These are phyloP conservation scores for Peromyscus aztecus DNA, from an alignment of 2,797 vertebrate species.

Conservation along the genomic window DNA sequence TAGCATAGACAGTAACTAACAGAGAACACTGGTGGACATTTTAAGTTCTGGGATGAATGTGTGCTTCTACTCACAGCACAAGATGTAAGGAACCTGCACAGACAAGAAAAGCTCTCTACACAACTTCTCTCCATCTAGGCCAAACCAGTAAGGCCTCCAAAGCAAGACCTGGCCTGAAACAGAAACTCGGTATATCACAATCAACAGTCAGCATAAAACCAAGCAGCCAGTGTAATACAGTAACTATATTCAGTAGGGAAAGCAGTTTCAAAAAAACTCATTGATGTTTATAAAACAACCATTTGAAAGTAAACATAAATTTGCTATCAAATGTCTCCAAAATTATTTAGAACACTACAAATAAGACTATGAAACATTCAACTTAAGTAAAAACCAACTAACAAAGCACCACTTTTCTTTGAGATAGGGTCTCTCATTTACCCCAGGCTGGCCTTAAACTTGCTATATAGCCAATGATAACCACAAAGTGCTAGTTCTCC, in stretches of 20 bases:
- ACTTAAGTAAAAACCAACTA: slow-evolving; percentile 47
- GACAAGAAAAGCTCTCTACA: neutral
- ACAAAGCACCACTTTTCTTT: slow-evolving; percentile 26
- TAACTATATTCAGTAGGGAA: slow-evolving; percentile 37
- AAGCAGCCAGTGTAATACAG: neutral
- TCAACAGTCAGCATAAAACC: neutral
- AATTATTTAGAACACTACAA: slow-evolving; percentile 14
- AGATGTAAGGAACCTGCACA: neutral
- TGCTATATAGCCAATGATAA: neutral
- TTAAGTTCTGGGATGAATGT: slow-evolving; percentile 15
- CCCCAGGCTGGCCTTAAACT: neutral
- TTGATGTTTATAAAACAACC: slow-evolving; percentile 45
- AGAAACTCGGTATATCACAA: slow-evolving; percentile 34
- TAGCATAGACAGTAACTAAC: slow-evolving; percentile 1
- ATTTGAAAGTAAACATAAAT: slow-evolving; percentile 5
- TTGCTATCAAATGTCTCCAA: neutral
- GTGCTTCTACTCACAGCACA: neutral
- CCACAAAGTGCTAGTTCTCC: neutral
- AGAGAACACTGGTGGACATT: neutral
- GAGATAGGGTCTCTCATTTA: neutral
- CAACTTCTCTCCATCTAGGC: neutral
- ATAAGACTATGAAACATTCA: slow-evolving; percentile 31
- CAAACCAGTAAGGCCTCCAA: neutral
- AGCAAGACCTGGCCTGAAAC: neutral
- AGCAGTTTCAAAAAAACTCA: slow-evolving; percentile 18